Evolutionary conservation across 2,113 vertebrate species (phyloP).

Genomic region (Peucedramus taeniatus): DNA sequence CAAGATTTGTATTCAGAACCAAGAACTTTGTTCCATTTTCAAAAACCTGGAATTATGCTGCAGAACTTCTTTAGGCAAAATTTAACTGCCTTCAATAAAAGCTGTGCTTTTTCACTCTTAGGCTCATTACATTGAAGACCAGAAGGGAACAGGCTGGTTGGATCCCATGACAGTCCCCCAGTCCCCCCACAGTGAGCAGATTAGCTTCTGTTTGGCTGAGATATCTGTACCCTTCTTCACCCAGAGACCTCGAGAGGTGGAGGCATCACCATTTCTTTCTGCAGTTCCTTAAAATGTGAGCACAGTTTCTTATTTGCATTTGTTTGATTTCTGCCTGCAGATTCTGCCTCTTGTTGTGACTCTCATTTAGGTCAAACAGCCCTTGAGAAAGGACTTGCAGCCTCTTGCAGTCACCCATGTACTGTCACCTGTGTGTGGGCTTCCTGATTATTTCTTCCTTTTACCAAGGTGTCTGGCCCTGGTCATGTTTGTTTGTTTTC

Average conservation of each 20-base stretch:
- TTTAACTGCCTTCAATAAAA: background rate
- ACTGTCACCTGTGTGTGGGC: background rate
- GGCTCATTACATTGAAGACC: background rate
- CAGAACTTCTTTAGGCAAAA: background rate
- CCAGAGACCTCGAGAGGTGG: background rate
- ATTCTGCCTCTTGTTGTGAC: background rate
- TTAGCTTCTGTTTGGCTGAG: background rate
- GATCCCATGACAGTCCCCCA: background rate
- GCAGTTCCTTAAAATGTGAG: background rate
- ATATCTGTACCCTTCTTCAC: background rate
- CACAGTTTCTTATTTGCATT: background rate
- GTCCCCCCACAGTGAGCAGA: background rate
- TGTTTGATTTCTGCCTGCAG: background rate
- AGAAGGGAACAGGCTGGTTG: background rate
- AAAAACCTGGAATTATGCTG: constrained; percentile 10
- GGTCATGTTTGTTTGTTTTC: background rate
- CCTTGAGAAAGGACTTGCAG: background rate
- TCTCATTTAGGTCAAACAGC: background rate
- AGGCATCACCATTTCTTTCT: background rate
- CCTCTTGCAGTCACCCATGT: background rate
- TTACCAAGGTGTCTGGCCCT: background rate
- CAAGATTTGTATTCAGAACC: constrained; percentile 41
- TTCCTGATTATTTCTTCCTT: background rate
- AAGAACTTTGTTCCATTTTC: background rate
- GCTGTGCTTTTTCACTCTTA: background rate